A percentile compares a stretch with the other conserved stretches of the same genome.
phyloP scores from a whole-genome alignment of 2,797 vertebrate species.

The Salarias fasciatus region DNA sequence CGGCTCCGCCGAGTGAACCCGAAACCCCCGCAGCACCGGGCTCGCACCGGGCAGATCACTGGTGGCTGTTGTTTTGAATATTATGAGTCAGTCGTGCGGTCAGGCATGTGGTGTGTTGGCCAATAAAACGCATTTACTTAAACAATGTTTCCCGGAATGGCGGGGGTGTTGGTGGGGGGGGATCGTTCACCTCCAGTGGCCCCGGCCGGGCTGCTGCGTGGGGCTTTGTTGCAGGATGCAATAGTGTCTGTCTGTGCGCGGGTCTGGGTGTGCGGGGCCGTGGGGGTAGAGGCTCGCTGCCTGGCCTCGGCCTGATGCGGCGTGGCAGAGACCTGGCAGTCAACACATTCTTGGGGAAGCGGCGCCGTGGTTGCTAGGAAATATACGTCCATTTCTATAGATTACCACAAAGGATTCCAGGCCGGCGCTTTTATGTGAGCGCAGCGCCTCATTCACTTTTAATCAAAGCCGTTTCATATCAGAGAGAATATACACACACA shows the following conservation, averaged over 20 bases:
- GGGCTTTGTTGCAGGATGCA: constrained; percentile 46
- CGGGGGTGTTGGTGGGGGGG: neutral
- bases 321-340: constrained; percentile 74
- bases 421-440: constrained; percentile 72
- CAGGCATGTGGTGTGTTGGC: constrained; percentile 70
- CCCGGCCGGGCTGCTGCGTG: constrained; percentile 43
- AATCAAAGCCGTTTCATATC: constrained; percentile 82
- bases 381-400: constrained; percentile 81
- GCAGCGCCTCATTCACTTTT: constrained; percentile 77
- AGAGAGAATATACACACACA: constrained; percentile 62
- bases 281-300: constrained; percentile 43
- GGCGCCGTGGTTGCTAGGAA: constrained; percentile 80
- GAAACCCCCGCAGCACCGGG: constrained; percentile 42
- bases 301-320: constrained; percentile 69
- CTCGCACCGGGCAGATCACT: constrained; percentile 57
- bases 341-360: constrained; percentile 80
- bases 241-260: constrained; percentile 11
- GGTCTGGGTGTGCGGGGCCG: constrained; percentile 11
- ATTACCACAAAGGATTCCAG: constrained; percentile 75
- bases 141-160: constrained; percentile 76
- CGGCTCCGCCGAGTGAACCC: constrained; percentile 34
- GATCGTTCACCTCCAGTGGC: constrained; percentile 55
- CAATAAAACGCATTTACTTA: constrained; percentile 76
- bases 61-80: constrained; percentile 73
- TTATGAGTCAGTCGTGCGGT: constrained; percentile 77